phyloP scores from a whole-genome alignment of 2,888 invertebrate genomes.

The Falcaria lacertinaria region DNA sequence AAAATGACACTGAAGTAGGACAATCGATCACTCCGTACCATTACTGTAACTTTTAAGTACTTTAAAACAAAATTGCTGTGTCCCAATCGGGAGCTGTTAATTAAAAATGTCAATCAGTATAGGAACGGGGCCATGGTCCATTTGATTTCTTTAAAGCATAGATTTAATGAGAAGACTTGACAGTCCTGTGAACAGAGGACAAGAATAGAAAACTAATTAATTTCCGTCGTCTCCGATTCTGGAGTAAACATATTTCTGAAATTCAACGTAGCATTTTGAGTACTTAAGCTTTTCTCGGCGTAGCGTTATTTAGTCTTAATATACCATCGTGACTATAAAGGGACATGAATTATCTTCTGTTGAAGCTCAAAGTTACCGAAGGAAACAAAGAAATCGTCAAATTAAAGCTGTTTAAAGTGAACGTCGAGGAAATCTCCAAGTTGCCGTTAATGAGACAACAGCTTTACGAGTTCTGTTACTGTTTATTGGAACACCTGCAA shows the following conservation, averaged over 20 bases:
- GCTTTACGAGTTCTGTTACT: constrained; percentile 47
- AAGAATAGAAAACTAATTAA: constrained; percentile 6
- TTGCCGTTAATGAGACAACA: constrained; percentile 60
- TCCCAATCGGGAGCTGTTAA: constrained; percentile 51
- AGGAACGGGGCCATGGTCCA: constrained; percentile 27
- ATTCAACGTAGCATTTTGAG: no score
- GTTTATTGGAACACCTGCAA: constrained; percentile 23
- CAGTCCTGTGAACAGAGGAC: constrained; percentile 3
- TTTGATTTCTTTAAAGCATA: constrained; percentile 41
- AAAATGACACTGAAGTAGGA: constrained; percentile 20
- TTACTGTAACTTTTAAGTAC: constrained; percentile 22
- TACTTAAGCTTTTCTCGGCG: no score
- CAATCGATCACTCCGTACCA: constrained; percentile 44
- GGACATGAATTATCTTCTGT: constrained; percentile 13
- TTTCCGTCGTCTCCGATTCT: neutral
- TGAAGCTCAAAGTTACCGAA: constrained; percentile 15
- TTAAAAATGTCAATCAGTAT: constrained; percentile 68
- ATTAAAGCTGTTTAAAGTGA: constrained; percentile 50
- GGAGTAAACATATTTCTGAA: neutral
- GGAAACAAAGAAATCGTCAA: constrained; percentile 62
- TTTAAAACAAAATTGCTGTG: constrained; percentile 1
- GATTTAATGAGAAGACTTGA: constrained; percentile 29
- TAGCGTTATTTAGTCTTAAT: no score
- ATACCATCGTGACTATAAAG: neutral
- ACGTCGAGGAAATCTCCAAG: constrained; percentile 21